Conservation (phyloP, 2,797 vertebrate genomes). For the Typhlichthys eigenmanni region DNA sequence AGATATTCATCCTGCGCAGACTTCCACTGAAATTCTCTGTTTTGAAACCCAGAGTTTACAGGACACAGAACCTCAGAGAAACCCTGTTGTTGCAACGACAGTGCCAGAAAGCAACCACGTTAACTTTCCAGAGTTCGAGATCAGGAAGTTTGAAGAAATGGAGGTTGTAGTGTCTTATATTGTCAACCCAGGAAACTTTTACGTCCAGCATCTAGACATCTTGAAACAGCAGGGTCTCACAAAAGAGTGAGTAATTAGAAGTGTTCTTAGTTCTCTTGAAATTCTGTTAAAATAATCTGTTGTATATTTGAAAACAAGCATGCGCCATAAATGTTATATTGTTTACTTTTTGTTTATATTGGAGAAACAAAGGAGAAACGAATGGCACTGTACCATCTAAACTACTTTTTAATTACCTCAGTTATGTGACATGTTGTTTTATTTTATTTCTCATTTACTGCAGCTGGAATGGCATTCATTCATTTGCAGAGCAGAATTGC, state of each 20-base stretch:
- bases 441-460: slow-evolving; percentile 41
- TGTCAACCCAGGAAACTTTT: slow-evolving; percentile 71
- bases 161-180: slow-evolving; percentile 73
- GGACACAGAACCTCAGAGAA: slow-evolving; percentile 2
- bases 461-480: slow-evolving; percentile 56
- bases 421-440: slow-evolving; percentile 31
- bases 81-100: neutral
- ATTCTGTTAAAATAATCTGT: too few relatives aligned
- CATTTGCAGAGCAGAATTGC: slow-evolving; percentile 66
- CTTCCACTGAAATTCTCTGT: neutral
- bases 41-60: slow-evolving; percentile 11
- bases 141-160: slow-evolving; percentile 69
- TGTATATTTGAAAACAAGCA: neutral
- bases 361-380: neutral
- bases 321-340: slow-evolving; percentile 27
- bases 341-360: slow-evolving; percentile 35
- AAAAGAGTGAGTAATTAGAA: slow-evolving; percentile 61
- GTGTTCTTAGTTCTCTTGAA: neutral
- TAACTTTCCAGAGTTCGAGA: slow-evolving; percentile 67
- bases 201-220: slow-evolving; percentile 63
- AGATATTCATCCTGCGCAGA: neutral
- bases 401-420: slow-evolving; percentile 25
- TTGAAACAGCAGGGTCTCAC: slow-evolving; percentile 57
- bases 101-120: neutral
- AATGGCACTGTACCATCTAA: neutral